These are phyloP conservation scores for Urophycis tenuis DNA, from an alignment of 2,797 vertebrate species.

Conservation along the genomic window DNA sequence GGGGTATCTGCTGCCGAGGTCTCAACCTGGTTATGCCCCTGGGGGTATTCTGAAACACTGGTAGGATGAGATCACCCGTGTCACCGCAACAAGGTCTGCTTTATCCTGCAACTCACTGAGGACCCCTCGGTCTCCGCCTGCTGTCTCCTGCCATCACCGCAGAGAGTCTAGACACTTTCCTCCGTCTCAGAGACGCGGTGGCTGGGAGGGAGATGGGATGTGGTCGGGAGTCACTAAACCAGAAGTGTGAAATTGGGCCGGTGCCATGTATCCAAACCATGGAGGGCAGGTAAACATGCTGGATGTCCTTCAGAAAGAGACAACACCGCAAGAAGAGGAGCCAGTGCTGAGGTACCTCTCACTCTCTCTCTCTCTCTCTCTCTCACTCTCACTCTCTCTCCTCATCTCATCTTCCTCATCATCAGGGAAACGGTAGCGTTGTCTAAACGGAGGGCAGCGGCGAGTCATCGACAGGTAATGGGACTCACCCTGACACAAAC, in stretches of 20 bases:
- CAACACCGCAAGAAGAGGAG: not conserved
- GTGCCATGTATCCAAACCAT: not conserved
- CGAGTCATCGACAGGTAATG: conserved; percentile 21
- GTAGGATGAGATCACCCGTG: not conserved
- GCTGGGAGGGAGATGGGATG: not conserved
- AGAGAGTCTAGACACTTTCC: not conserved
- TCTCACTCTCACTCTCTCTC: not conserved
- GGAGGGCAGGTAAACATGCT: not conserved
- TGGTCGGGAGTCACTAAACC: not conserved
- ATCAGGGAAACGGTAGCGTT: not conserved
- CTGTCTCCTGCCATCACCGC: not conserved
- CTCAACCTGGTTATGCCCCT: too few relatives aligned
- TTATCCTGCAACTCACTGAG: not conserved
- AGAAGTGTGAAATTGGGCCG: not conserved
- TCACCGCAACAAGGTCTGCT: too few relatives aligned
- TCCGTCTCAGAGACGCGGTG: not conserved
- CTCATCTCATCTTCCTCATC: not conserved
- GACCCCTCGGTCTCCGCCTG: not conserved
- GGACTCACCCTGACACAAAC: conserved; percentile 32
- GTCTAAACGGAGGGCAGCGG: conserved; percentile 15
- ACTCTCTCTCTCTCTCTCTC: not conserved
- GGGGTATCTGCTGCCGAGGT: too few relatives aligned
- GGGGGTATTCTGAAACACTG: not conserved
- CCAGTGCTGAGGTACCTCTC: not conserved
- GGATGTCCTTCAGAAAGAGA: not conserved